Evolutionary conservation across 2,797 vertebrate genomes (phyloP).

Genomic region (Morus bassanus): DNA sequence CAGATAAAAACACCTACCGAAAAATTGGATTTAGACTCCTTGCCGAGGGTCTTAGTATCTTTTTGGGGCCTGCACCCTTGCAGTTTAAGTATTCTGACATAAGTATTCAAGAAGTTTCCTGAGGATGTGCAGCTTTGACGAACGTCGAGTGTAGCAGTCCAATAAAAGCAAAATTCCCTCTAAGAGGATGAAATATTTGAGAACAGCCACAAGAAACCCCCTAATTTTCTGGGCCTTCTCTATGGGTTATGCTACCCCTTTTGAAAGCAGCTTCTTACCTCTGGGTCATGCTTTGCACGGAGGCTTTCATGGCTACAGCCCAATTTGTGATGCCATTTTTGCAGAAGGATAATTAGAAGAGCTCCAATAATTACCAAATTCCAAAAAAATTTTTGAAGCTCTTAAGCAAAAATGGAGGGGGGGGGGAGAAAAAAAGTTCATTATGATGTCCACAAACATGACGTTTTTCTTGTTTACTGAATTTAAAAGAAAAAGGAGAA

Average conservation of each 20-base stretch:
- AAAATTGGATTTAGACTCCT: not conserved
- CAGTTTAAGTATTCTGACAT: not conserved
- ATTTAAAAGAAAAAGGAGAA: not conserved
- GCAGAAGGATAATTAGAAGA: slow-evolving; percentile 12
- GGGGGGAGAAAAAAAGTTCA: not conserved
- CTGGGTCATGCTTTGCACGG: slow-evolving; percentile 45
- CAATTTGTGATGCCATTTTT: slow-evolving; percentile 29
- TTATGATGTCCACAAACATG: not conserved
- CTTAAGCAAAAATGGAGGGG: slow-evolving; percentile 4
- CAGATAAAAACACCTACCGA: not conserved
- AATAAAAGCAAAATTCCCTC: not conserved
- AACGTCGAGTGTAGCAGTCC: not conserved
- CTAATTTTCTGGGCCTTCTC: slow-evolving; percentile 35
- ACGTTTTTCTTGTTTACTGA: not conserved
- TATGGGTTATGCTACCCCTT: slow-evolving; percentile 29
- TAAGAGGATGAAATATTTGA: not conserved
- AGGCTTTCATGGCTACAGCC: slow-evolving; percentile 72
- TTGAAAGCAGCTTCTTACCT: slow-evolving; percentile 63
- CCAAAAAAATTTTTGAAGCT: not conserved
- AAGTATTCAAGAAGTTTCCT: not conserved
- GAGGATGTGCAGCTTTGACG: not conserved
- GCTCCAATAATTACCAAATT: not conserved
- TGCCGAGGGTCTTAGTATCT: not conserved
- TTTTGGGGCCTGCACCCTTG: not conserved
- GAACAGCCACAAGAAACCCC: not conserved